A percentile compares a stretch with the other conserved stretches of the same genome.
Conservation (phyloP, 1,140 invertebrate species). For the Camponotus vicinus region DNA sequence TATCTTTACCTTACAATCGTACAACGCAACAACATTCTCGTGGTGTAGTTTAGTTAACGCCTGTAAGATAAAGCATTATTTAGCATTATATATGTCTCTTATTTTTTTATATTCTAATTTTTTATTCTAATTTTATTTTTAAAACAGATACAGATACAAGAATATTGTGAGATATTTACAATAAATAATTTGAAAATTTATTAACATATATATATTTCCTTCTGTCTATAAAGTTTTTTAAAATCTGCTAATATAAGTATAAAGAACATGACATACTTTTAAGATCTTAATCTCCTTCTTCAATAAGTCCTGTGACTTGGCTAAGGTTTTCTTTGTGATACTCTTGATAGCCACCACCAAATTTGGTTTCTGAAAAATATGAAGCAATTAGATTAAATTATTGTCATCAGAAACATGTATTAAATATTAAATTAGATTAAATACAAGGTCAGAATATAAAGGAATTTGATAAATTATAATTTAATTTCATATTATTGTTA, state of each 20-base stretch:
- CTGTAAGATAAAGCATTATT: slow-evolving; percentile 85
- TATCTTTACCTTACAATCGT: slow-evolving; percentile 94
- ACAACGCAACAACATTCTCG: slow-evolving; percentile 98
- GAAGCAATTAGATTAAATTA: slow-evolving; percentile 18
- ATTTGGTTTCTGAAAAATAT: slow-evolving; percentile 92
- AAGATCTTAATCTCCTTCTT: slow-evolving; percentile 99
- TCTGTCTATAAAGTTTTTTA: background rate
- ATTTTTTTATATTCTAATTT: background rate
- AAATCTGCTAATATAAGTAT: background rate
- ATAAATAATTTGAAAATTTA: background rate
- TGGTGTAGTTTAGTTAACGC: slow-evolving; percentile 98
- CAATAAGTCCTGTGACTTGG: slow-evolving; percentile 98
- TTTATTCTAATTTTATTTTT: slow-evolving; percentile 9
- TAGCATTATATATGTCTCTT: background rate
- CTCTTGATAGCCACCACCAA: slow-evolving; percentile 98
- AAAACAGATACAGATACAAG: background rate
- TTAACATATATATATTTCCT: background rate
- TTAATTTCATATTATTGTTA: background rate
- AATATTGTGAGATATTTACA: background rate
- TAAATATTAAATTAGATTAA: too few relatives aligned
- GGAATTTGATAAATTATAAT: too few relatives aligned
- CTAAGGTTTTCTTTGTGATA: slow-evolving; percentile 98
- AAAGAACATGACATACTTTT: slow-evolving; percentile 89
- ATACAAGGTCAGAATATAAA: too few relatives aligned
- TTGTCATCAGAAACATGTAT: background rate